phyloP scores from a whole-genome alignment of 1,140 invertebrate genomes.

The Pentalonia nigronervosa region DNA sequence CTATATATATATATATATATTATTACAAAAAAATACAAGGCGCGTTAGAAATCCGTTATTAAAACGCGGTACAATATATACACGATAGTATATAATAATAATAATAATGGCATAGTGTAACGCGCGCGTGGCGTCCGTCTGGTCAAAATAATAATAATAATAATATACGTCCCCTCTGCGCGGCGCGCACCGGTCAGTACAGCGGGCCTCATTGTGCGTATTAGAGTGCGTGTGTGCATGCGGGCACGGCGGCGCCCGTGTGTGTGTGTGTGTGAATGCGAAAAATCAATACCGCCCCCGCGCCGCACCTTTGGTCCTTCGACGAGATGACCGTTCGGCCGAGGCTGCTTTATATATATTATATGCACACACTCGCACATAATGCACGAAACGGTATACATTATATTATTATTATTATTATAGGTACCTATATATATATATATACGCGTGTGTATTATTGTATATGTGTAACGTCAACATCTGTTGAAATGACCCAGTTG shows the following conservation, averaged over 20 bases:
- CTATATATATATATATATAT: background rate
- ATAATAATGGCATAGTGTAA: background rate
- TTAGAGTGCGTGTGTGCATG: background rate
- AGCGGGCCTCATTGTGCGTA: background rate
- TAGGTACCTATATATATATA: background rate
- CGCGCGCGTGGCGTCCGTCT: background rate
- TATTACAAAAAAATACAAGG: background rate
- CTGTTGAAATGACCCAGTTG: slow-evolving; percentile 54
- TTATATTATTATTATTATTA: background rate
- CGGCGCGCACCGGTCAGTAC: background rate
- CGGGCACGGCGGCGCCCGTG: background rate
- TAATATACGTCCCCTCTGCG: background rate
- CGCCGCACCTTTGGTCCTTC: background rate
- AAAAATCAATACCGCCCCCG: slow-evolving; percentile 53
- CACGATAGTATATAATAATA: background rate
- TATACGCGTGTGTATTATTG: background rate
- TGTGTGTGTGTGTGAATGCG: slow-evolving; percentile 34
- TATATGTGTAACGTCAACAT: slow-evolving; percentile 33
- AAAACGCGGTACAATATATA: background rate
- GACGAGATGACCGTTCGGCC: slow-evolving; percentile 28
- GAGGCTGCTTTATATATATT: background rate
- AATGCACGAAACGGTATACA: background rate
- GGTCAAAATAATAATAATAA: background rate
- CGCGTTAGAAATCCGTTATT: background rate
- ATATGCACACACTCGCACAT: background rate